These are phyloP conservation scores for Leuciscus idus DNA, from an alignment of 2,113 vertebrate genomes.

Conservation along the genomic window DNA sequence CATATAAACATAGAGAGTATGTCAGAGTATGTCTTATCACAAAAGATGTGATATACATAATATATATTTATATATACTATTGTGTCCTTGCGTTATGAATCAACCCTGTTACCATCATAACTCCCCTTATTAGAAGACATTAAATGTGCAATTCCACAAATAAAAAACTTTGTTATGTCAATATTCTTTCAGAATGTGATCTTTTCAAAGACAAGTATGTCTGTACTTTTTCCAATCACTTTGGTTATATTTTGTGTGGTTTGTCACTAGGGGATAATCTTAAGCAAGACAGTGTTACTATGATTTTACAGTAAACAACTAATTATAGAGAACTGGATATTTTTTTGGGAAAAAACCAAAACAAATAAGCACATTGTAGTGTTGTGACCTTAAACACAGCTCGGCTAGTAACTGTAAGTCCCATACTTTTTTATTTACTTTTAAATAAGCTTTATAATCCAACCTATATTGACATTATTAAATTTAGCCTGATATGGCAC, in stretches of 20 bases:
- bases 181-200: background rate
- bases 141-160: background rate
- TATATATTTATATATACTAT: no score
- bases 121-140: background rate
- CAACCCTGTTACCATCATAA: background rate
- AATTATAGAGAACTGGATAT: no score
- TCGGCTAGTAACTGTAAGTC: background rate
- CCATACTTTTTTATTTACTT: background rate
- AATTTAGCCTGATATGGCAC: background rate
- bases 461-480: background rate
- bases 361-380: background rate
- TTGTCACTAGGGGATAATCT: background rate
- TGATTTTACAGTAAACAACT: no score
- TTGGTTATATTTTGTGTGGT: background rate
- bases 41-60: background rate
- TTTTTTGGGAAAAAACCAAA: fast-evolving
- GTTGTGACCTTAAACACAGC: background rate
- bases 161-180: background rate
- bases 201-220: background rate
- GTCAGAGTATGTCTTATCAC: no score
- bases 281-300: background rate
- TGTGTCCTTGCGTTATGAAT: background rate
- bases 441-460: background rate
- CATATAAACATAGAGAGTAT: background rate
- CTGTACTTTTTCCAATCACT: background rate